phyloP scores from a whole-genome alignment of 2,113 vertebrate species.

The Saccopteryx bilineata region DNA sequence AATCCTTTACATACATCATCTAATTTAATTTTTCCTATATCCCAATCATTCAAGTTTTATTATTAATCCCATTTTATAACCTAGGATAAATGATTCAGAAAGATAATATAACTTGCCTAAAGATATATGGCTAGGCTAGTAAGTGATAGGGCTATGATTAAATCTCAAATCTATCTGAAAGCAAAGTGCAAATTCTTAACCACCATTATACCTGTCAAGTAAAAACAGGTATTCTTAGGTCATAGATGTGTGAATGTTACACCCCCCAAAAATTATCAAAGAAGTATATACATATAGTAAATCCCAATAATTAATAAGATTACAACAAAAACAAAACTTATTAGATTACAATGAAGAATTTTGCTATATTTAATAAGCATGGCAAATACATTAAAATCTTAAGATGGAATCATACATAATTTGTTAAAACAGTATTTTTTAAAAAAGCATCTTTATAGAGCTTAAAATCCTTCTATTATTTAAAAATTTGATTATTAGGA shows the following conservation, averaged over 20 bases:
- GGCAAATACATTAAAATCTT: constrained; percentile 35
- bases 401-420: background rate
- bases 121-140: background rate
- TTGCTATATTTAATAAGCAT: background rate
- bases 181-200: background rate
- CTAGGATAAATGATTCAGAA: background rate
- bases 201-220: background rate
- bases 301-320: background rate
- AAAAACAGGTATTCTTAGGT: constrained; percentile 37
- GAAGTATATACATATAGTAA: constrained; percentile 31
- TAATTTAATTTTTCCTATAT: background rate
- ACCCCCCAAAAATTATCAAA: background rate
- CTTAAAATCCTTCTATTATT: background rate
- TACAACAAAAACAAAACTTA: constrained; percentile 14
- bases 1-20: background rate
- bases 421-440: constrained; percentile 23
- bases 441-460: constrained; percentile 11
- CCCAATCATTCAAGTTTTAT: background rate
- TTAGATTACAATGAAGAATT: background rate
- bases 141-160: background rate
- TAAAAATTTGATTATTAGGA: too few relatives aligned
- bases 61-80: constrained; percentile 11
- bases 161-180: constrained; percentile 29
- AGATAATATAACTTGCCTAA: background rate
- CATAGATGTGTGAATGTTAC: background rate